These are phyloP conservation scores for Oligia fasciuncula DNA, from an alignment of 2,888 invertebrate species.

Conservation along the genomic window DNA sequence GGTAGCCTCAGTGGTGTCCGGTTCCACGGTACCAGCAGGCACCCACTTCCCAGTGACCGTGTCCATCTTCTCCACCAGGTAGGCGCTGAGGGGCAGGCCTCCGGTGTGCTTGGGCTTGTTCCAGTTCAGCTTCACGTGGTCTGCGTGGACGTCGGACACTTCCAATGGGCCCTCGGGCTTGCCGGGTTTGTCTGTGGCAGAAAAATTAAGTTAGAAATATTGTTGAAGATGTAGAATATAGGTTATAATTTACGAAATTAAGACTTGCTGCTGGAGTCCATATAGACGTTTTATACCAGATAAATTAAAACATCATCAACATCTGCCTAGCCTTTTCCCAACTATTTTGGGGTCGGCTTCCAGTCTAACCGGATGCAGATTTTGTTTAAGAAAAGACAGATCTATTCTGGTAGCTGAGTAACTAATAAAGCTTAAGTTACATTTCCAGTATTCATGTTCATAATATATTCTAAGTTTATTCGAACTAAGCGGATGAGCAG, in stretches of 20 bases:
- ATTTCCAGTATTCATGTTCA: neutral
- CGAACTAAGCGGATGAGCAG: neutral
- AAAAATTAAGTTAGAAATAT: neutral
- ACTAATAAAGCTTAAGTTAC: too few species aligned
- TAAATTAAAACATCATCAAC: too few species aligned
- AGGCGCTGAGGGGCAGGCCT: conserved; percentile 96
- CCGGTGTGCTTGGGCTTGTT: conserved; percentile 99
- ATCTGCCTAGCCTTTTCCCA: too few species aligned
- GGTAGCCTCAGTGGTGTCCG: conserved; percentile 95
- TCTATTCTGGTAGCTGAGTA: too few species aligned
- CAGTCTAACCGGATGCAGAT: too few species aligned
- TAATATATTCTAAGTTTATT: neutral
- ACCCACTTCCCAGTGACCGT: conserved; percentile 96
- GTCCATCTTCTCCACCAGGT: conserved; percentile 98
- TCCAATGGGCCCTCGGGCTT: conserved; percentile 98
- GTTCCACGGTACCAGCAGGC: conserved; percentile 95
- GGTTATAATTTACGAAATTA: neutral
- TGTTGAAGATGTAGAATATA: neutral
- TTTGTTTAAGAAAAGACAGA: too few species aligned
- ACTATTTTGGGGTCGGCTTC: too few species aligned
- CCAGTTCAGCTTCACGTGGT: conserved; percentile 98
- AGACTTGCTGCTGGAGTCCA: neutral
- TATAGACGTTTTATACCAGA: too few species aligned
- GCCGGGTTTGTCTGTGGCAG: conserved; percentile 93
- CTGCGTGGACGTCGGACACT: conserved; percentile 96